Evolutionary conservation across 37 sponge, comb jelly and placozoan genomes (phyloP).

Genomic region (Bolinopsis microptera): DNA sequence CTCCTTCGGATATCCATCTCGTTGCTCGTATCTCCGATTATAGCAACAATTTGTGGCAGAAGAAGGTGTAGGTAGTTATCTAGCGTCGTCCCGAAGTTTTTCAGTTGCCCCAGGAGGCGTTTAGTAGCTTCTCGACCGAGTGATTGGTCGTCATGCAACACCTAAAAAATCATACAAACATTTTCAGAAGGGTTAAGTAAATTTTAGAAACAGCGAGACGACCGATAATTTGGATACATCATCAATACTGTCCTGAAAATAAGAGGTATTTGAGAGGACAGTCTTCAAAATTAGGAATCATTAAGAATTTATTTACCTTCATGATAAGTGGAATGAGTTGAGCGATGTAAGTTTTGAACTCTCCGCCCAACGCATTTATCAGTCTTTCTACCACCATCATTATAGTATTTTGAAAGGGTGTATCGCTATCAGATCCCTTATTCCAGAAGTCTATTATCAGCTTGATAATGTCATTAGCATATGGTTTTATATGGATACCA

Average conservation of each 20-base stretch:
- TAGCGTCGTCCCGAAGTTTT: slow-evolving; percentile 86
- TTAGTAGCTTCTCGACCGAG: slow-evolving; percentile 18
- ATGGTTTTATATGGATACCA: slow-evolving; percentile 44
- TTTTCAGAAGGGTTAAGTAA: too few relatives aligned
- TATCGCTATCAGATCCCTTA: background rate
- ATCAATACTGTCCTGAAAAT: too few relatives aligned
- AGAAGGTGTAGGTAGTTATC: slow-evolving; percentile 94
- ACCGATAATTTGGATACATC: too few relatives aligned
- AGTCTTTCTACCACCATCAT: slow-evolving; percentile 84
- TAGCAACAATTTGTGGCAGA: slow-evolving; percentile 85
- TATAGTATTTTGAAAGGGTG: slow-evolving; percentile 83
- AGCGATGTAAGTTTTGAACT: slow-evolving; percentile 75
- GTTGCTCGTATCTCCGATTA: slow-evolving; percentile 71
- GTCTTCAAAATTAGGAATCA: too few relatives aligned
- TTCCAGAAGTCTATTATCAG: slow-evolving; percentile 23
- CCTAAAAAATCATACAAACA: too few relatives aligned
- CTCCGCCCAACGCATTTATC: slow-evolving; percentile 82
- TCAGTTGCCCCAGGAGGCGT: slow-evolving; percentile 73
- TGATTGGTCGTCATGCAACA: background rate
- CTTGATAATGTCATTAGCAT: slow-evolving; percentile 22
- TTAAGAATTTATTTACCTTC: too few relatives aligned
- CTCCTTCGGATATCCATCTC: slow-evolving; percentile 75
- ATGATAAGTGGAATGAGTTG: slow-evolving; percentile 40
- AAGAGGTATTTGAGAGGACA: too few relatives aligned
- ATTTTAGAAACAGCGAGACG: too few relatives aligned